Evolutionary conservation across 2,113 vertebrate genomes (phyloP).

Genomic region (Oryzias melastigma): DNA sequence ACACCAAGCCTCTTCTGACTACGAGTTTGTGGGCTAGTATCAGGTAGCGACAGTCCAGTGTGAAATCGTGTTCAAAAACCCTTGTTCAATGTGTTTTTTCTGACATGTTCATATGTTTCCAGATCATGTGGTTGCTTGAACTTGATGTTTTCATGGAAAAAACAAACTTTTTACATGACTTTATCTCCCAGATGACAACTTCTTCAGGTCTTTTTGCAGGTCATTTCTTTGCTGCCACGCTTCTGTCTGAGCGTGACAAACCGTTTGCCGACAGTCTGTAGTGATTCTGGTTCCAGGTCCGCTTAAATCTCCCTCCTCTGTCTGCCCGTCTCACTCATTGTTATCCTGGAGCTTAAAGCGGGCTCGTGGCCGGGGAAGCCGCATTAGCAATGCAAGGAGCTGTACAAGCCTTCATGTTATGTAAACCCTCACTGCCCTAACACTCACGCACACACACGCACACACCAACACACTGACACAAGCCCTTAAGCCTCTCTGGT

Average conservation of each 20-base stretch:
- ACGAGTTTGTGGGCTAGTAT: too few relatives aligned
- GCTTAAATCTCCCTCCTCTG: constrained; percentile 9
- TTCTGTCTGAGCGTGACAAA: constrained; percentile 12
- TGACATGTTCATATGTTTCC: too few relatives aligned
- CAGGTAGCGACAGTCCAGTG: too few relatives aligned
- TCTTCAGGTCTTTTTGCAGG: background rate
- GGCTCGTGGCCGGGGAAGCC: constrained; percentile 62
- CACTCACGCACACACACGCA: constrained; percentile 27
- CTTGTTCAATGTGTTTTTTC: too few relatives aligned
- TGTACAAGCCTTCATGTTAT: constrained; percentile 66
- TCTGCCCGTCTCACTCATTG: constrained; percentile 51
- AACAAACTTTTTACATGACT: too few relatives aligned
- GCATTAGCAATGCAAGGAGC: constrained; percentile 70
- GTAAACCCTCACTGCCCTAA: constrained; percentile 54
- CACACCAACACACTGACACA: constrained; percentile 29
- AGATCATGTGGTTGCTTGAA: too few relatives aligned
- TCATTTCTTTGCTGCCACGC: too few relatives aligned
- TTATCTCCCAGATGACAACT: background rate
- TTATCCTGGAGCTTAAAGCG: constrained; percentile 66
- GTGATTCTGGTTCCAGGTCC: constrained; percentile 16
- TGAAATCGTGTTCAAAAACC: too few relatives aligned
- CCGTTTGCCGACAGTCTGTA: constrained; percentile 9
- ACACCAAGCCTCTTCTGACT: too few relatives aligned
- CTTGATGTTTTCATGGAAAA: background rate
- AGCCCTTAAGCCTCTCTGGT: constrained; percentile 73